Percentiles rank a stretch among this genome's conserved stretches.
These are phyloP conservation scores for Enchytraeus crypticus DNA, from an alignment of 2,888 invertebrate species.

Conservation along the genomic window DNA sequence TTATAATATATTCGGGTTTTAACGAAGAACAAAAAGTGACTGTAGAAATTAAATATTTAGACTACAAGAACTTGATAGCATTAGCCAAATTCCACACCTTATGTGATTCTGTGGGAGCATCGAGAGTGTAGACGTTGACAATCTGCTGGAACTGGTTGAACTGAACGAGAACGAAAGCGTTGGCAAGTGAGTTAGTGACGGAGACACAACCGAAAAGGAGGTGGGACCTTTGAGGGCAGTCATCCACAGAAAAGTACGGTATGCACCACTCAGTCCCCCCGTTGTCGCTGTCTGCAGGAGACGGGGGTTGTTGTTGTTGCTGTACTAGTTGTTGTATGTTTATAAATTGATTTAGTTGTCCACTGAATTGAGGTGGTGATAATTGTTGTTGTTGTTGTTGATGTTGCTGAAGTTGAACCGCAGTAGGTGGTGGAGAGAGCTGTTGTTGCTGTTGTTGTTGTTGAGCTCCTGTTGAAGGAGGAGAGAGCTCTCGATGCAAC, in stretches of 20 bases:
- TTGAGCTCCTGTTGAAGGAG: no score
- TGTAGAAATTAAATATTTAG: no score
- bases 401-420: not conserved
- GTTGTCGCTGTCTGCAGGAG: not conserved
- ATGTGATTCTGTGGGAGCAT: constrained; percentile 47
- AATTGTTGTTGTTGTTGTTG: not conserved
- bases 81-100: no score
- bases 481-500: no score
- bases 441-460: not conserved
- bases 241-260: constrained; percentile 23
- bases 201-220: constrained; percentile 30
- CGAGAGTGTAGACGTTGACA: constrained; percentile 51
- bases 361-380: not conserved
- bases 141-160: constrained; percentile 52
- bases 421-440: not conserved
- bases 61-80: no score
- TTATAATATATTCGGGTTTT: no score
- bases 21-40: no score
- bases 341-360: not conserved
- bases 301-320: not conserved
- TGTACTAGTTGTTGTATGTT: not conserved
- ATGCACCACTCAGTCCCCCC: constrained; percentile 18
- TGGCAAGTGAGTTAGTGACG: constrained; percentile 36
- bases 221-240: constrained; percentile 22
- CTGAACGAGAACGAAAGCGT: constrained; percentile 52